phyloP scores from a whole-genome alignment of 2,888 invertebrate species.

The Orthosia incerta region DNA sequence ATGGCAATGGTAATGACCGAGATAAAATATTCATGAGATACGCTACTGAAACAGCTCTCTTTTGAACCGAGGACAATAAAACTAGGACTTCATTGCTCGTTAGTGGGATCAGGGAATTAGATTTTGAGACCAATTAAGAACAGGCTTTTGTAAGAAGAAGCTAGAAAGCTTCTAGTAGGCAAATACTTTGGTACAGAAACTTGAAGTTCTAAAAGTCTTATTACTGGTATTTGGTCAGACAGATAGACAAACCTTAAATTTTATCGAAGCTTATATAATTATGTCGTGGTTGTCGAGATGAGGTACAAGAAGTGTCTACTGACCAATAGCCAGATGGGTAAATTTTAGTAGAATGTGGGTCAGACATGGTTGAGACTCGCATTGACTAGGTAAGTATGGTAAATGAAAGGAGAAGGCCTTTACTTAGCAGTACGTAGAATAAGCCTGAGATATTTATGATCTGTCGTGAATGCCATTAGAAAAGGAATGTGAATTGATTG shows the following conservation, averaged over 20 bases:
- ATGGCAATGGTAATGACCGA: slow-evolving; percentile 15
- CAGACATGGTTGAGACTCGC: neutral
- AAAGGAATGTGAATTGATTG: neutral
- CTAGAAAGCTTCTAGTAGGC: neutral
- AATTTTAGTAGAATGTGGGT: neutral
- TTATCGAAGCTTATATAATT: neutral
- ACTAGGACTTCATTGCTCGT: slow-evolving; percentile 38
- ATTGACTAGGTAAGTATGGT: neutral
- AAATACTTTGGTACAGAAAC: neutral
- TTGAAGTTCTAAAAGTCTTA: neutral
- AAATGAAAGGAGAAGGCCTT: neutral
- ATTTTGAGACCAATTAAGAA: slow-evolving; percentile 14
- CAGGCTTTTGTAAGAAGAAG: neutral
- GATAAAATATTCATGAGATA: slow-evolving; percentile 50
- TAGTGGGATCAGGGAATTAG: slow-evolving; percentile 25
- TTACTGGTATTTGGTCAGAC: neutral
- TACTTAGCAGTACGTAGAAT: neutral
- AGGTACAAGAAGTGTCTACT: neutral
- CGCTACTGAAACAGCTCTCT: neutral
- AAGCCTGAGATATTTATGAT: neutral
- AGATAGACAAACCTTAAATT: neutral
- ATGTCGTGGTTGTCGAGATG: neutral
- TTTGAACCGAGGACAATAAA: slow-evolving; percentile 33
- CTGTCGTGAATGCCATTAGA: neutral
- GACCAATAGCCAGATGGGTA: too few relatives aligned